These are phyloP conservation scores for Palloptera scutellata DNA, from an alignment of 2,888 invertebrate species.

Conservation along the genomic window DNA sequence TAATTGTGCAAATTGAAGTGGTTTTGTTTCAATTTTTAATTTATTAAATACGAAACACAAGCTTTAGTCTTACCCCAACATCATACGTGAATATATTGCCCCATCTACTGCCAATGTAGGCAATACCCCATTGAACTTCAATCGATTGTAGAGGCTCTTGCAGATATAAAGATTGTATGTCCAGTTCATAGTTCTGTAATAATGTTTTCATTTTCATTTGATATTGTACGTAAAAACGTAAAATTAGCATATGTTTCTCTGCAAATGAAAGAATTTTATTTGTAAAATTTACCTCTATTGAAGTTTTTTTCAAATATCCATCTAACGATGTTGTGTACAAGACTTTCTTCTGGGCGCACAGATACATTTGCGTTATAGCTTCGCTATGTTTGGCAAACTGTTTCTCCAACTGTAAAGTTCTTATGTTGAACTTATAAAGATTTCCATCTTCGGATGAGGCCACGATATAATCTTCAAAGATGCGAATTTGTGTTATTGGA, in stretches of 20 bases:
- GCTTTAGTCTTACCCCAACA: conserved; percentile 67
- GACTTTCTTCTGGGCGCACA: conserved; percentile 48
- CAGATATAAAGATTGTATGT: conserved; percentile 53
- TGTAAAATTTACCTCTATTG: conserved; percentile 54
- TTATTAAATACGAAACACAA: neutral
- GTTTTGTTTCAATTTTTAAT: neutral
- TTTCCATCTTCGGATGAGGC: conserved; percentile 62
- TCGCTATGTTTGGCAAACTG: conserved; percentile 60
- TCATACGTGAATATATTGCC: conserved; percentile 76
- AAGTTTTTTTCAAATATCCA: conserved; percentile 60
- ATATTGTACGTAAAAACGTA: neutral
- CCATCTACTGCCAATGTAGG: conserved; percentile 77
- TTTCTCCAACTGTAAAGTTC: conserved; percentile 50
- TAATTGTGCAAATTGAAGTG: too few species aligned
- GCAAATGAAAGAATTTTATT: neutral
- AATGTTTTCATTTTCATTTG: neutral
- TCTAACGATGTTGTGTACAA: conserved; percentile 61
- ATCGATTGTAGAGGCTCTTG: conserved; percentile 74
- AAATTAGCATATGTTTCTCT: neutral
- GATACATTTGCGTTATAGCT: conserved; percentile 58
- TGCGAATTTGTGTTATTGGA: conserved; percentile 56
- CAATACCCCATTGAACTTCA: conserved; percentile 75
- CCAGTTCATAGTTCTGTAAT: conserved; percentile 55
- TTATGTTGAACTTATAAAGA: conserved; percentile 57
- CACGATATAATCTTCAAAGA: conserved; percentile 53